These are phyloP conservation scores for Monoplex corrugatus DNA, from an alignment of 2,888 invertebrate species.

Conservation along the genomic window DNA sequence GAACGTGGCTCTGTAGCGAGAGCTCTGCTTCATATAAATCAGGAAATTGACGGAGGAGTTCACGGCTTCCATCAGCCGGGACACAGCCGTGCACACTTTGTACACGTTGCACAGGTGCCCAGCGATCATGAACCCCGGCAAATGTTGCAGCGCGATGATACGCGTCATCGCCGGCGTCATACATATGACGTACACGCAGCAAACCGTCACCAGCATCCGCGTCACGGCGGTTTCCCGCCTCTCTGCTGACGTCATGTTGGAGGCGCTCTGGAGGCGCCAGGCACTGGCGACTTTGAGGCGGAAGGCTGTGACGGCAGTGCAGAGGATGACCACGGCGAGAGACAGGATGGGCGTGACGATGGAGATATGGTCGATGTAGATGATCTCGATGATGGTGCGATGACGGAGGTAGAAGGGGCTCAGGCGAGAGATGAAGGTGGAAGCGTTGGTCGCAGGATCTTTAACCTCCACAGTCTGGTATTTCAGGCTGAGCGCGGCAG, in stretches of 20 bases:
- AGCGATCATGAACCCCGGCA: slow-evolving; percentile 24
- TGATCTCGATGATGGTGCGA: slow-evolving; percentile 18
- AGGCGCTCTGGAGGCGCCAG: neutral
- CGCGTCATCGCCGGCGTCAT: slow-evolving; percentile 26
- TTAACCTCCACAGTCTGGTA: neutral
- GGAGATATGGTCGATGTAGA: slow-evolving; percentile 12
- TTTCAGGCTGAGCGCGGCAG: neutral
- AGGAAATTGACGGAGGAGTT: slow-evolving; percentile 17
- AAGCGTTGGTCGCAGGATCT: neutral
- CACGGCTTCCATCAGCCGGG: neutral
- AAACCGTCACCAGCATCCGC: slow-evolving; percentile 42
- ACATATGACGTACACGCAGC: slow-evolving; percentile 21
- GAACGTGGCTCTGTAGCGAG: neutral
- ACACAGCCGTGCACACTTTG: slow-evolving; percentile 1
- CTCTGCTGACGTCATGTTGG: slow-evolving; percentile 33
- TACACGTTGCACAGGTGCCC: slow-evolving; percentile 22
- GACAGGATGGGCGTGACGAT: neutral
- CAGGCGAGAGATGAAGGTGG: slow-evolving; percentile 11
- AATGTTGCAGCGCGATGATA: neutral
- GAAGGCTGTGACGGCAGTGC: slow-evolving; percentile 19
- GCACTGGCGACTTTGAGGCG: neutral
- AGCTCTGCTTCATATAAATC: slow-evolving; percentile 26
- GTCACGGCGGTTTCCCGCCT: slow-evolving; percentile 49
- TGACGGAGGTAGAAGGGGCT: slow-evolving; percentile 29
- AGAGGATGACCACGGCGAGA: slow-evolving; percentile 36